Base-by-base conservation (phyloP, 2,797 vertebrate genomes). In the Spatula clypeata region DNA sequence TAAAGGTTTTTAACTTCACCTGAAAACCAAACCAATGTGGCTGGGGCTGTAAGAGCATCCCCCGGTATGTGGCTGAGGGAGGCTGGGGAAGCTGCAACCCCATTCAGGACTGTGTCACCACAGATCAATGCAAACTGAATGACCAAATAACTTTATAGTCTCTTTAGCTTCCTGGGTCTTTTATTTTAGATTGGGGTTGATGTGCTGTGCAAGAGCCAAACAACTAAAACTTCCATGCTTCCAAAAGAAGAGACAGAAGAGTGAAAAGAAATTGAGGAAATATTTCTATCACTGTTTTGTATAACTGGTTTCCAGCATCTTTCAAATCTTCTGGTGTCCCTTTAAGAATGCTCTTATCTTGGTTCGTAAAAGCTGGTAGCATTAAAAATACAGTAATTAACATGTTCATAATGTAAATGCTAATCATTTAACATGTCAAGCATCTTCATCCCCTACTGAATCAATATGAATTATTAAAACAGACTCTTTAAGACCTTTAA, bases 381-480 rank as follows among this genome's bases (percentile, higher is more conserved):
- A 93, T 95, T 93, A 91, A 97, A 95, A 94, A 95, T 92, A 88
- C 57, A 83, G 95, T 71, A 96, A 96, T 97, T 93, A 97, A 94
- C 77, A 96, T 77, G 90, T 75, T 92, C 80, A 64, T 90, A 74
- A 86, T 79, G 88, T 93, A 93, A 88, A 96, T 93, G 95, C 60
- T 93, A 97, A 96, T 97, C 72, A 93, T 90, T 92, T 93, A 83
- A 94, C 86, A 94, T 93, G 93, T 97, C 88, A 84, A 79, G 77
- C 85, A 91, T 96, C 94, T 86, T 94, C 91, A 96, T 95, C 53
- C 69, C 69, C 79, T 92, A 64, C 51, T 91, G 79, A 96, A 95
- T 96, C 90, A 76, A 91, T 92, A 96, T 97, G 76, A 97, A 97
- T 97, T 97, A 96, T 97, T 97, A 96, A 97, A 89, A 62, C 36